A percentile compares a stretch with the other conserved stretches of the same genome.
Evolutionary conservation across 1,140 invertebrate species (phyloP).

Genomic region (Anoplolepis gracilipes): DNA sequence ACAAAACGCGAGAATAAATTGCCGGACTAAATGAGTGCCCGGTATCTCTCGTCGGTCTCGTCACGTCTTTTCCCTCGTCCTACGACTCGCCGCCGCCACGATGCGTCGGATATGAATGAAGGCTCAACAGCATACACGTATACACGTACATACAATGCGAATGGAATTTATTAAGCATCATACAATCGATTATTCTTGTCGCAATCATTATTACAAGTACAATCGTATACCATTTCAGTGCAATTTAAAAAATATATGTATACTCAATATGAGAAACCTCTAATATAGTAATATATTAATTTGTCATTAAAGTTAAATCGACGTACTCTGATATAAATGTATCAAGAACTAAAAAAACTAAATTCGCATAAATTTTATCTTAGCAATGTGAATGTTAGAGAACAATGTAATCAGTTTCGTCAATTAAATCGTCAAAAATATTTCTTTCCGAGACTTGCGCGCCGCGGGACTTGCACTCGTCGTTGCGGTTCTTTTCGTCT

Average conservation of each 20-base stretch:
- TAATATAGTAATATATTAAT: no score
- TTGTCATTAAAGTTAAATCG: not conserved
- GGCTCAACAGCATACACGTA: slow-evolving; percentile 30
- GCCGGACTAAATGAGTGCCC: slow-evolving; percentile 77
- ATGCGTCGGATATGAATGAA: slow-evolving; percentile 68
- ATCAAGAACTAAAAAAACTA: not conserved
- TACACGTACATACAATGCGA: not conserved
- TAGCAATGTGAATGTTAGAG: not conserved
- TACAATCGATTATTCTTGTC: slow-evolving; percentile 42
- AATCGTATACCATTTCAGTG: not conserved
- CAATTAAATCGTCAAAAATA: slow-evolving; percentile 30
- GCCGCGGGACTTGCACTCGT: not conserved
- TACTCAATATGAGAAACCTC: not conserved
- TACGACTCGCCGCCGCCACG: slow-evolving; percentile 7
- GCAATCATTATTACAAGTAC: not conserved
- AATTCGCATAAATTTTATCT: slow-evolving; percentile 7
- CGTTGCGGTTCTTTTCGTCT: slow-evolving; percentile 56
- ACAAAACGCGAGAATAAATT: slow-evolving; percentile 84
- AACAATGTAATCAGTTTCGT: slow-evolving; percentile 1
- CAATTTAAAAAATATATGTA: not conserved
- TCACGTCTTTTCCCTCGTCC: slow-evolving; percentile 59
- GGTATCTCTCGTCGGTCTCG: slow-evolving; percentile 55
- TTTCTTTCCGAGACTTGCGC: not conserved
- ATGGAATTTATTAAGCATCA: slow-evolving; percentile 69
- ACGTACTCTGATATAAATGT: not conserved